Percentiles rank a stretch among this genome's conserved stretches.
phyloP scores from a whole-genome alignment of 2,797 vertebrate genomes.

The Chiloscyllium punctatum region DNA sequence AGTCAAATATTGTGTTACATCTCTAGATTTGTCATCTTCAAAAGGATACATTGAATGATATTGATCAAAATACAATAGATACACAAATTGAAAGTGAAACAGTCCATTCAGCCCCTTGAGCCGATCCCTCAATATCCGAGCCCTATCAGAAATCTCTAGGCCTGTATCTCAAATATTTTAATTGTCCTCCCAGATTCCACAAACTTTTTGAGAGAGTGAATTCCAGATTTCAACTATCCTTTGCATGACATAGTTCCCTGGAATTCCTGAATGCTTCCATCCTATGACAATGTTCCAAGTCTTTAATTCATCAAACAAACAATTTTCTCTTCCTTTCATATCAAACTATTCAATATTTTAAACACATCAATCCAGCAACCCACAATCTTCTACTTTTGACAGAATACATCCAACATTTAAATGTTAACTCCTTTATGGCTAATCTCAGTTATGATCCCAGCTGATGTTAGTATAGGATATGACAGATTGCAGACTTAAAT shows the following conservation, averaged over 20 bases:
- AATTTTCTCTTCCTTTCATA: neutral
- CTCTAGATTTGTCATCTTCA: neutral
- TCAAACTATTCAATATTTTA: neutral
- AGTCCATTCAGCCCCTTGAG: neutral
- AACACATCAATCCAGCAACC: neutral
- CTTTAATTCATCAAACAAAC: no score
- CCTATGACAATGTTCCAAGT: neutral
- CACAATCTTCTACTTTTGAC: neutral
- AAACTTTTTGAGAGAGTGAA: neutral
- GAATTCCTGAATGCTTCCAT: neutral
- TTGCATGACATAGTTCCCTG: neutral
- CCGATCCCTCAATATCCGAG: no score
- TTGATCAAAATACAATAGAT: neutral
- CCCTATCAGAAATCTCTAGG: no score
- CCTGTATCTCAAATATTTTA: no score
- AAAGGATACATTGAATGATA: neutral
- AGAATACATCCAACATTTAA: neutral
- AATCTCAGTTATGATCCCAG: no score
- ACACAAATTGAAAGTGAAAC: neutral
- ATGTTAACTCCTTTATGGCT: neutral
- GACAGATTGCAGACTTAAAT: no score
- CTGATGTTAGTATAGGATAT: no score
- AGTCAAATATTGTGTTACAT: neutral
- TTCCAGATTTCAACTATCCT: neutral
- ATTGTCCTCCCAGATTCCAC: no score